Conservation (phyloP, 1,140 invertebrate species). For the Drosophila lini region DNA sequence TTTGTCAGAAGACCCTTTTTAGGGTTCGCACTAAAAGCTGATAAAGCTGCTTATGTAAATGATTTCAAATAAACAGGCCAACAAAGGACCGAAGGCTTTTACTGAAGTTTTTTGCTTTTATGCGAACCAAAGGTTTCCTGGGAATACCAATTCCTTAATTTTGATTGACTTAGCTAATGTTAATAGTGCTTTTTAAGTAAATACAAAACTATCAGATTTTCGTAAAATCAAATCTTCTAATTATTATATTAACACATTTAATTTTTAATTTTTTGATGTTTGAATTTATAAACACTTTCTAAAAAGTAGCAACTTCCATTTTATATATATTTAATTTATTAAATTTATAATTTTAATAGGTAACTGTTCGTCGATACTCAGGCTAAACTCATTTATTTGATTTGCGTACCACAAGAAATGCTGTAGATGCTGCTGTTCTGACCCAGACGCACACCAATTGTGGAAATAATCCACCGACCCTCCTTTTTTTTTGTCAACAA, state of each 20-base stretch:
- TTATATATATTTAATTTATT: background rate
- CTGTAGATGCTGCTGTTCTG: slow-evolving; percentile 5
- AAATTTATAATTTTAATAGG: background rate
- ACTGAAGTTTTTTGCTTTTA: slow-evolving; percentile 2
- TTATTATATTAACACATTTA: too few species aligned
- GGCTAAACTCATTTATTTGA: slow-evolving; percentile 6
- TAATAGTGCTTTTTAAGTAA: background rate
- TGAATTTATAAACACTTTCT: too few species aligned
- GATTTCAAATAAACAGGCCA: slow-evolving; percentile 51
- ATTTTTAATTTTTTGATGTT: background rate
- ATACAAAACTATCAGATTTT: background rate
- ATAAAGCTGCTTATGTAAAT: slow-evolving; percentile 76
- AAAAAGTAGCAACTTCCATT: background rate
- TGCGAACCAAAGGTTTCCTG: background rate
- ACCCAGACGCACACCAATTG: slow-evolving; percentile 47
- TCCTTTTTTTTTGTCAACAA: slow-evolving; percentile 19
- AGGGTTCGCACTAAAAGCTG: slow-evolving; percentile 20
- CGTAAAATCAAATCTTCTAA: background rate
- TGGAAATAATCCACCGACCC: slow-evolving; percentile 33
- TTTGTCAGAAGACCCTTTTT: slow-evolving; percentile 16
- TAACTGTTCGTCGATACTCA: background rate
- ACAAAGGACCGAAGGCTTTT: slow-evolving; percentile 13
- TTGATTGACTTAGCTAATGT: background rate
- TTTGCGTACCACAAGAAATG: slow-evolving; percentile 8
- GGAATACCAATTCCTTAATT: background rate